These are phyloP conservation scores for Eremophila alpestris DNA, from an alignment of 2,797 vertebrate species.

Conservation along the genomic window DNA sequence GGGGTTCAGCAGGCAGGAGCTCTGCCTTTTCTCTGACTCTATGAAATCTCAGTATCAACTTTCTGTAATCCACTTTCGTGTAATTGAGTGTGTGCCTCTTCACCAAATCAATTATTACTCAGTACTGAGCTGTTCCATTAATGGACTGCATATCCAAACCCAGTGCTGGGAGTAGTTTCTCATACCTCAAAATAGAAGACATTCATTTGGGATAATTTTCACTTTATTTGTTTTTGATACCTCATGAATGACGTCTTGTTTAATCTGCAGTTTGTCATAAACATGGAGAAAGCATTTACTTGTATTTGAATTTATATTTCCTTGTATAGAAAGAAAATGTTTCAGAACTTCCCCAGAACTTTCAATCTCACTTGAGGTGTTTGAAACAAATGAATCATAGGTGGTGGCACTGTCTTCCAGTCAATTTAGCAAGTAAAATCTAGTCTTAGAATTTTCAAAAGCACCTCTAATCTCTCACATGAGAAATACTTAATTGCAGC, in stretches of 20 bases:
- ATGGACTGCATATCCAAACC: neutral
- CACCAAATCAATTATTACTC: neutral
- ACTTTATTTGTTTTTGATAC: neutral
- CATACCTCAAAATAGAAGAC: neutral
- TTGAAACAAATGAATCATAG: slow-evolving; percentile 1
- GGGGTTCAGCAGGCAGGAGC: neutral
- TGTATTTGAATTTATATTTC: neutral
- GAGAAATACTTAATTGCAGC: neutral
- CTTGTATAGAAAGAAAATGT: neutral
- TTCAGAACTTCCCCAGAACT: neutral
- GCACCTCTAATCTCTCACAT: neutral
- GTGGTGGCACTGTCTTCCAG: neutral
- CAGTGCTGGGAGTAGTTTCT: neutral
- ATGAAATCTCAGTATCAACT: neutral
- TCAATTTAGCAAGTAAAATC: slow-evolving; percentile 27
- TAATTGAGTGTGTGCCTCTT: neutral
- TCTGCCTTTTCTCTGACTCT: neutral
- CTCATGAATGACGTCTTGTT: neutral
- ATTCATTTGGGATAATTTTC: neutral
- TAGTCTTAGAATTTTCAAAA: neutral
- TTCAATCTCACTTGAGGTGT: neutral
- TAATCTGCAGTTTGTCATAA: neutral
- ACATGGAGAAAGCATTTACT: neutral
- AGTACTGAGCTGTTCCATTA: neutral
- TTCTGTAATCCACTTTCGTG: neutral